Evolutionary conservation across 2,113 vertebrate genomes (phyloP), one percentile per base, ranked within the genome.

Genomic region (Pachypanchax playfairii): DNA sequence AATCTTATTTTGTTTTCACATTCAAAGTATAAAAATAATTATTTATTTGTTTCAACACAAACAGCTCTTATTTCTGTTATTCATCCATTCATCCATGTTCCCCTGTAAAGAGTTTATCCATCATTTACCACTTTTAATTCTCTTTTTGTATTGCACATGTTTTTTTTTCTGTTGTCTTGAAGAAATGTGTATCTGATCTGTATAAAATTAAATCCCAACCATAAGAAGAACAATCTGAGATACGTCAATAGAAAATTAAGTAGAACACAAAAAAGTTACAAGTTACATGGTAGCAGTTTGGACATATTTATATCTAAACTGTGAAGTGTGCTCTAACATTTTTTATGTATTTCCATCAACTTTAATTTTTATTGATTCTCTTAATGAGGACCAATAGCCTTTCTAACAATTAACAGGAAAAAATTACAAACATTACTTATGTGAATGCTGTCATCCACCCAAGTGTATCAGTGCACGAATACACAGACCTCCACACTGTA

Each of bases 21-120:
- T 20, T 22, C 17, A 1, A 2, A 41, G 18, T 65, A 54, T 64
- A n/a, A 49, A 46, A 55, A 57, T 52, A 46, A 28, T 46, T 79
- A 60, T 51, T 65, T 6, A 62, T 59, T 60, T 57, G 21, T 53
- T 75, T 41, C 41, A 17, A 62, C 35, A 51, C 6, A 67, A 60
- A 22, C 41, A 33, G n/a, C 73, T 28, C 28, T 12, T 29, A 29
- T 49, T n/a, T 24, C 21, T 46, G 39, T 42, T 8, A 42, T 42
- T n/a, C 39, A 42, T 15, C 8, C 47, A n/a, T 29, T 49, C n/a
- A 29, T 24, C 14, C 26, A 28, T 6, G 4, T 13, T 6, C n/a
- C 1, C 15, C 17, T 10, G 26, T 17, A n/a, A n/a, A n/a, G n/a
- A n/a, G n/a, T n/a, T n/a, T n/a, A n/a, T n/a, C n/a, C n/a, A n/a